These are phyloP conservation scores for Petrolisthes cinctipes DNA, from an alignment of 2,888 invertebrate genomes.

Conservation along the genomic window DNA sequence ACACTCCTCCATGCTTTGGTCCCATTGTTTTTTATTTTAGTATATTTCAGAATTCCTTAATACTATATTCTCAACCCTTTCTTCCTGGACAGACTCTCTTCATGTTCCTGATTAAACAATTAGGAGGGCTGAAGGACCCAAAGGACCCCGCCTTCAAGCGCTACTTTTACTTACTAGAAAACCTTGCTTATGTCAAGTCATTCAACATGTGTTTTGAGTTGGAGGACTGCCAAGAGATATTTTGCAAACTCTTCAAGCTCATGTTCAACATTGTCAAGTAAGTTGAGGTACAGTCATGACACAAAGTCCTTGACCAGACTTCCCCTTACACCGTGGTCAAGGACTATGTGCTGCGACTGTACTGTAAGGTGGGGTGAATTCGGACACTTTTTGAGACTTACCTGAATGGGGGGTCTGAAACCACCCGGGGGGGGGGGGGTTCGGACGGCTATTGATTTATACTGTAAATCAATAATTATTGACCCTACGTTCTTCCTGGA, in stretches of 20 bases:
- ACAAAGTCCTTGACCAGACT: too few relatives aligned
- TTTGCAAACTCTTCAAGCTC: conserved; percentile 90
- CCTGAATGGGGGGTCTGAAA: too few relatives aligned
- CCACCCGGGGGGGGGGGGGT: too few relatives aligned
- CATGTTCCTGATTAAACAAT: conserved; percentile 92
- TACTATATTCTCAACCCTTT: neutral
- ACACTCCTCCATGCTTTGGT: neutral
- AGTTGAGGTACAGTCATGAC: conserved; percentile 70
- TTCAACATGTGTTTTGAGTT: conserved; percentile 99
- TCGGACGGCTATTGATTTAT: too few relatives aligned
- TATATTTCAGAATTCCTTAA: neutral
- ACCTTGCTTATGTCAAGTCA: conserved; percentile 96
- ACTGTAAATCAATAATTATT: too few relatives aligned
- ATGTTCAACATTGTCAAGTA: conserved; percentile 97
- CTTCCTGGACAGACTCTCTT: conserved; percentile 80
- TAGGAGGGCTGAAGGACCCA: conserved; percentile 93
- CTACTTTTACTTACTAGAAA: conserved; percentile 96
- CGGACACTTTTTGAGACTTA: too few relatives aligned
- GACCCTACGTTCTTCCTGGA: too few relatives aligned
- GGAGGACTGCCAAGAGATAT: conserved; percentile 97
- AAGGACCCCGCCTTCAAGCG: conserved; percentile 97
- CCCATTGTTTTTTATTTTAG: conserved; percentile 69
- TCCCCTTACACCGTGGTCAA: too few relatives aligned
- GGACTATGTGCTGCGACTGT: too few relatives aligned
- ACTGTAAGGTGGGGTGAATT: too few relatives aligned